phyloP scores from a whole-genome alignment of 2,888 invertebrate species.

The Octonoba sinensis region DNA sequence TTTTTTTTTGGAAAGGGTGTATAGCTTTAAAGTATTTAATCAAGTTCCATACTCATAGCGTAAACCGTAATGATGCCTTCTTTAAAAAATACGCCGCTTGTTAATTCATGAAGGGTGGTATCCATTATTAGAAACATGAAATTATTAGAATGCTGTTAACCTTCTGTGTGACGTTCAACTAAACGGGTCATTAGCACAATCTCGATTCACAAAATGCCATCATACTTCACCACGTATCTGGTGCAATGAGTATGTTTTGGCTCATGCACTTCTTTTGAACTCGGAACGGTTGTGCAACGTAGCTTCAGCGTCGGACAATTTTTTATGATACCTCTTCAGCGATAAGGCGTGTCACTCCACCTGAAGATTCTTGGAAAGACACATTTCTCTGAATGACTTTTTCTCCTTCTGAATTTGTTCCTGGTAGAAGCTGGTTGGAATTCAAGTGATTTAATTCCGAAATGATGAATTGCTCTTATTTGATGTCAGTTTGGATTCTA shows the following conservation, averaged over 20 bases:
- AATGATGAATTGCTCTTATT: too few species aligned
- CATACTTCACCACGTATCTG: conserved; percentile 12
- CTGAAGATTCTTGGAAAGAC: conserved; percentile 3
- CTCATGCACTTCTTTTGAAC: conserved; percentile 3
- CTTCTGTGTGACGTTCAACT: conserved; percentile 14
- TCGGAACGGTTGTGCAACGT: neutral
- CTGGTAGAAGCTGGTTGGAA: neutral
- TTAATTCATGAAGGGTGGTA: too few species aligned
- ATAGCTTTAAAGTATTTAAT: too few species aligned
- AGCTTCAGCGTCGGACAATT: neutral
- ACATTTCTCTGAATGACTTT: neutral
- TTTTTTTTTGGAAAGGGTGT: too few species aligned
- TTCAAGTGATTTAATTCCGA: too few species aligned
- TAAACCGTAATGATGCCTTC: too few species aligned
- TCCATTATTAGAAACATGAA: conserved; percentile 12
- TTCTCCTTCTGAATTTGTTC: neutral
- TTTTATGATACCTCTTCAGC: conserved; percentile 2
- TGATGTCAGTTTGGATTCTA: too few species aligned
- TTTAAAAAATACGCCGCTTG: too few species aligned
- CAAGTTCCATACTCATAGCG: too few species aligned
- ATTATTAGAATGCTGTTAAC: conserved; percentile 25
- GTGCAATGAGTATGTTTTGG: conserved; percentile 28
- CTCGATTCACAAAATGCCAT: conserved; percentile 35
- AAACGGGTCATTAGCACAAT: conserved; percentile 47
- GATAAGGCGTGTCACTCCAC: conserved; percentile 3